Evolutionary conservation across 2,113 vertebrate genomes (phyloP).

Genomic region (Orcinus orca): DNA sequence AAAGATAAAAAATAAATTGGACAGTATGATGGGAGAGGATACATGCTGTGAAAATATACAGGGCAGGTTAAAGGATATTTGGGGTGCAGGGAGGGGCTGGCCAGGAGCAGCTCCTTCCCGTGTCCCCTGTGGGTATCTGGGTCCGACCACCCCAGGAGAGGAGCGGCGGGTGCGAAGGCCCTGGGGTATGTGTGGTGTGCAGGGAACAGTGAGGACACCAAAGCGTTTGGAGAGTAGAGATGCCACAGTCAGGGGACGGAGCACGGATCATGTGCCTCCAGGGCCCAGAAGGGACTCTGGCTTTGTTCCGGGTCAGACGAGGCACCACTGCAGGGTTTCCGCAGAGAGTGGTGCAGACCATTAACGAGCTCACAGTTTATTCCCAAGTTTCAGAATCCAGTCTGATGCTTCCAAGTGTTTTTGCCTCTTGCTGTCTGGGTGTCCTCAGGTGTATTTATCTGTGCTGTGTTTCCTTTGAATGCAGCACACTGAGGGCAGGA

Average conservation of each 20-base stretch:
- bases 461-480: fast-evolving
- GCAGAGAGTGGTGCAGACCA: fast-evolving
- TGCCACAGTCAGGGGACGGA: fast-evolving
- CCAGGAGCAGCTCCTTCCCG: not conserved
- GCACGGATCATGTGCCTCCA: fast-evolving
- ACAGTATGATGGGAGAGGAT: not conserved
- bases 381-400: no score
- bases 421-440: fast-evolving
- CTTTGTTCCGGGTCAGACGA: not conserved
- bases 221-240: not conserved
- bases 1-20: not conserved
- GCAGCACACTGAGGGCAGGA: fast-evolving
- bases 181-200: fast-evolving
- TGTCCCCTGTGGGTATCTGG: not conserved
- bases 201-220: fast-evolving
- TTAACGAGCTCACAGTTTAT: fast-evolving
- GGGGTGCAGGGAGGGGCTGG: not conserved
- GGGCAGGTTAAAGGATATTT: not conserved
- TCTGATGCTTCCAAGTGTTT: fast-evolving
- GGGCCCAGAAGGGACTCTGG: not conserved
- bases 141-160: not conserved
- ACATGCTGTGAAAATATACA: not conserved
- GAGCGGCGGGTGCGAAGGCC: not conserved
- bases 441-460: no score
- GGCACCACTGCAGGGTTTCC: fast-evolving